Evolutionary conservation across 2,797 vertebrate genomes (phyloP).

Genomic region (Peromyscus melanophrys): DNA sequence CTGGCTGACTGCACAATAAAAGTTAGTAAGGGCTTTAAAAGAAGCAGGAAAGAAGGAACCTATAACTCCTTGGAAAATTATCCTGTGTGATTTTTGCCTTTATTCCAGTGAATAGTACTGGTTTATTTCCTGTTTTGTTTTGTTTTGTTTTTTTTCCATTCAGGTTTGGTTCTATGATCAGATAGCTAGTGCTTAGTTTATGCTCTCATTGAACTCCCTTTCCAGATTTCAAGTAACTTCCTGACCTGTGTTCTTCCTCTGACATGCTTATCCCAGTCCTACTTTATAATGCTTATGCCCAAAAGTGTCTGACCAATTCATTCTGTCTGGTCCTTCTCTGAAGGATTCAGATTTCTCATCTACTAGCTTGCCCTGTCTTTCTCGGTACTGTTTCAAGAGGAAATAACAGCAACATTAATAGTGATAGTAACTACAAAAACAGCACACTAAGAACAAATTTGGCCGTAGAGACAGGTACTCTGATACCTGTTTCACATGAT

Average conservation of each 20-base stretch:
- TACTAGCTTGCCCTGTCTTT: neutral
- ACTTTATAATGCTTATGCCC: neutral
- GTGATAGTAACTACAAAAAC: neutral
- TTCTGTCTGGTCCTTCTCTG: neutral
- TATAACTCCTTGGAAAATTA: neutral
- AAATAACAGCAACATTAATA: neutral
- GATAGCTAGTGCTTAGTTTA: neutral
- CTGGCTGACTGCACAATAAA: neutral
- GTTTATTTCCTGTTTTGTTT: neutral
- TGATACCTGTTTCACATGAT: neutral
- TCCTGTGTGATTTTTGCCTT: neutral
- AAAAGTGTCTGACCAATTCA: neutral
- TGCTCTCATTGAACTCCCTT: neutral
- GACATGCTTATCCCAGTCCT: neutral
- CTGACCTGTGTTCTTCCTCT: neutral
- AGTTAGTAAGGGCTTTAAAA: neutral
- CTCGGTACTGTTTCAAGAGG: neutral
- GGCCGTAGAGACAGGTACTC: neutral
- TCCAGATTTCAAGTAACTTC: neutral
- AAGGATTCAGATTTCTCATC: neutral
- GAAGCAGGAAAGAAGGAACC: neutral
- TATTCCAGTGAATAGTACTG: neutral
- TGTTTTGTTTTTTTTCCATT: neutral
- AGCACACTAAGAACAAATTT: neutral
- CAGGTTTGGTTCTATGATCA: neutral